Base-by-base conservation (phyloP, 2,797 vertebrate genomes). In the Tolypeutes matacus region DNA sequence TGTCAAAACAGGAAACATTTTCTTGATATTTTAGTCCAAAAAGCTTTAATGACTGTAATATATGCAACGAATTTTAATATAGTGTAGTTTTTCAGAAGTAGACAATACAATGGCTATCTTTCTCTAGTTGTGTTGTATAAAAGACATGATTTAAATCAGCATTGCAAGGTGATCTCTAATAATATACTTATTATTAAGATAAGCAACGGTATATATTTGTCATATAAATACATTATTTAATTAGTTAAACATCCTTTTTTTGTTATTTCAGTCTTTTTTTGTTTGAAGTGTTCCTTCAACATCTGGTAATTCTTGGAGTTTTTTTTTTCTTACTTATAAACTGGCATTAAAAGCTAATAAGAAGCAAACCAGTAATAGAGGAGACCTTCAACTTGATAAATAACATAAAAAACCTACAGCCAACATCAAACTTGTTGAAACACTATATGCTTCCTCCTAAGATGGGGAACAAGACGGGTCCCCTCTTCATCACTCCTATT, bases 1-100 rank as follows among this genome's bases (percentile, higher is more conserved):
- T 97, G 93, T 98, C 96, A 98, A 97, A 97, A 90, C 36, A 97
- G 86, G 46, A 97, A 97, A 97, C 92, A 14, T 91, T 76, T 98
- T 92, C 72, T 93, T 89, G 93, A 92, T 85, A 80, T 70, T 94
- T 95, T 86, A 95, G 62, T 94, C 69, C 89, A 95, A 86, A 89
- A 97, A 62, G 36, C 93, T 86, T 97, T 97, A 91, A 62, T 85
- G 56, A 97, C 73, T 95, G 90, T 93, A 97, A 94, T 82, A 31
- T 89, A 29, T 89, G 89, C 72, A 81, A 97, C 93, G 62, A 93
- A 97, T 97, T 96, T 97, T 93, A 96, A 89, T 75, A 58, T 2
- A 60, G 9, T 60, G 3, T 31, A 58, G 10, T 39, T 92, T 81
- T 20, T 34, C 93, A 85, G 93, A 64, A 93, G n/a, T 31, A 70